Conservation (phyloP, 2,113 vertebrate genomes). For the Notothenia coriiceps region DNA sequence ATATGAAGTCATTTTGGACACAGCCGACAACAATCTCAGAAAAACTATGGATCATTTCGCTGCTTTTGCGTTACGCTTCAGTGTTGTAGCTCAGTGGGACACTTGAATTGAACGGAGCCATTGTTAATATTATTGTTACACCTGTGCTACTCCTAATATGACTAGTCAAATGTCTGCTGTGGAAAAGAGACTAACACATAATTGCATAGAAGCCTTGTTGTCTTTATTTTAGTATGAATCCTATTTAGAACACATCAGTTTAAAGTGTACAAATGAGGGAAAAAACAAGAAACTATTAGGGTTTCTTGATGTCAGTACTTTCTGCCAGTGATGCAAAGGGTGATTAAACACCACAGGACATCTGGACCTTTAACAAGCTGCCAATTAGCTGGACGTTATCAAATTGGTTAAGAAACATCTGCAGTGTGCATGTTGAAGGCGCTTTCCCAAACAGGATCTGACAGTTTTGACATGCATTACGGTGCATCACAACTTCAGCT, state of each 20-base stretch:
- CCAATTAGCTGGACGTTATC: conserved; percentile 40
- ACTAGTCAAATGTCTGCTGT: neutral
- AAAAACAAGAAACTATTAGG: neutral
- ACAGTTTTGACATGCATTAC: conserved; percentile 40
- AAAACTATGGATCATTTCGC: neutral
- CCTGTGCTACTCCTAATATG: neutral
- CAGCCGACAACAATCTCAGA: neutral
- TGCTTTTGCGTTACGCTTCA: neutral
- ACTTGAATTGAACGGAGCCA: no score
- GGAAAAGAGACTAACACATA: neutral
- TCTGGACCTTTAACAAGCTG: conserved; percentile 17
- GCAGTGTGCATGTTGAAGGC: conserved; percentile 3
- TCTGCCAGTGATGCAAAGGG: conserved; percentile 6
- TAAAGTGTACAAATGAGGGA: neutral
- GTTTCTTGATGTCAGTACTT: neutral
- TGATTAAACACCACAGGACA: conserved; percentile 11
- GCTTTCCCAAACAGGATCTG: conserved; percentile 27
- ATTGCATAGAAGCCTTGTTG: neutral
- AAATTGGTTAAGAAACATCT: conserved; percentile 16
- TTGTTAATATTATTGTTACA: no score
- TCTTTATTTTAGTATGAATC: neutral
- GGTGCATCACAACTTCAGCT: conserved; percentile 9
- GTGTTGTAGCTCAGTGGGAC: no score
- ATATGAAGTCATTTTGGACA: neutral
- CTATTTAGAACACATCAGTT: neutral